Conservation (phyloP, 2,113 vertebrate species). For the Arenaria interpres region DNA sequence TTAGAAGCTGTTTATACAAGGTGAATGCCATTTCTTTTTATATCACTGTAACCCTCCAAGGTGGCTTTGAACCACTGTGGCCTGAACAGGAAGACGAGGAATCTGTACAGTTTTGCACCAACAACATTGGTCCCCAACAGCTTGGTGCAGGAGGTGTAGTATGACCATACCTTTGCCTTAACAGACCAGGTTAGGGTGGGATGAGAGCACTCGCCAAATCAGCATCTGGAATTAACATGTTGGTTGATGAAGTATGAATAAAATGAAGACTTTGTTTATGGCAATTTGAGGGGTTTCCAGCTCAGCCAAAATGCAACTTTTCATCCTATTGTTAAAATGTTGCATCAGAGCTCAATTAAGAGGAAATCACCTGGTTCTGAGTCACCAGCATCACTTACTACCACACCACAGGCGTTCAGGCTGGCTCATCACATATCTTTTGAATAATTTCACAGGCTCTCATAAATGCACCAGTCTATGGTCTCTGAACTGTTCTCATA, state of each 20-base stretch:
- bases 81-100: neutral
- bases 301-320: neutral
- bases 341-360: neutral
- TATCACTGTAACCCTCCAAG: neutral
- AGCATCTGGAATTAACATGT: neutral
- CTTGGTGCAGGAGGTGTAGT: neutral
- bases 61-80: neutral
- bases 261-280: neutral
- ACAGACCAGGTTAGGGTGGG: neutral
- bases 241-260: neutral
- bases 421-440: neutral
- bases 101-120: neutral
- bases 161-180: neutral
- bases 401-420: neutral
- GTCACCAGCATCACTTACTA: neutral
- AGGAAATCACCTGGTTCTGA: neutral
- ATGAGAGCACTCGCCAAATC: neutral
- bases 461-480: neutral
- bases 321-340: neutral
- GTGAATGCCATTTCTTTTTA: neutral
- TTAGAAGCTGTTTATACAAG: neutral
- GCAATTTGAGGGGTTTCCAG: neutral
- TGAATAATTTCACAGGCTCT: neutral
- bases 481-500: neutral
- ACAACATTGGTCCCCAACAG: neutral